Conservation (phyloP, 2,113 vertebrate species). For the Athene noctua region DNA sequence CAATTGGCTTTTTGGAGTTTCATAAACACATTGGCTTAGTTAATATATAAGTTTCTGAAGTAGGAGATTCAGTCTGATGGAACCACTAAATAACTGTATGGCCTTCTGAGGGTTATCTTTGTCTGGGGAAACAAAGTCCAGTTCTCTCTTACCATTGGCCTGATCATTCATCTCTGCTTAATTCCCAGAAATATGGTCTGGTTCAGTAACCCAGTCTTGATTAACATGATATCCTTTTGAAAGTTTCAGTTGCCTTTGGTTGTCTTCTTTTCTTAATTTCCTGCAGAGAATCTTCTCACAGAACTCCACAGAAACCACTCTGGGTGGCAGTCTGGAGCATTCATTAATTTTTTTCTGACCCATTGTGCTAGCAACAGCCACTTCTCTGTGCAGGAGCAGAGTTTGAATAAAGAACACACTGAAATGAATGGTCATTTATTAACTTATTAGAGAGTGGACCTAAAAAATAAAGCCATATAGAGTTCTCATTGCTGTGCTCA, state of each 20-base stretch:
- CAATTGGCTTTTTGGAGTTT: constrained; percentile 75
- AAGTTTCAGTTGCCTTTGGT: background rate
- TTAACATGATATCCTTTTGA: background rate
- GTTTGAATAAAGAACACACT: background rate
- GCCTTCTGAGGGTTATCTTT: constrained; percentile 75
- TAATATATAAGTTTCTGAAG: constrained; percentile 80
- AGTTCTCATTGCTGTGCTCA: background rate
- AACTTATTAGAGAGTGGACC: background rate
- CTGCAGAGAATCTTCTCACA: background rate
- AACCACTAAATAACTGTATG: constrained; percentile 79
- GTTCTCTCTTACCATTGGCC: background rate
- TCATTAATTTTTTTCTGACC: background rate
- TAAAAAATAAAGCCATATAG: background rate
- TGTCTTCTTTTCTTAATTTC: background rate
- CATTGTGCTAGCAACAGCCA: background rate
- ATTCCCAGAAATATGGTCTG: background rate
- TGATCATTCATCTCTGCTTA: background rate
- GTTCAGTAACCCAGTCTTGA: background rate
- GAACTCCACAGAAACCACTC: background rate
- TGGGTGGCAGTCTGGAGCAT: background rate
- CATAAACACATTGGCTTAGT: constrained; percentile 84
- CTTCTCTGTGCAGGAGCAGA: background rate
- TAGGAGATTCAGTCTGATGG: constrained; percentile 83
- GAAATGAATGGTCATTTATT: background rate
- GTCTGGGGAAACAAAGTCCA: background rate